Evolutionary conservation across 2,888 invertebrate species (phyloP), one percentile per base, ranked within the genome.

Genomic region (Plutella xylostella): DNA sequence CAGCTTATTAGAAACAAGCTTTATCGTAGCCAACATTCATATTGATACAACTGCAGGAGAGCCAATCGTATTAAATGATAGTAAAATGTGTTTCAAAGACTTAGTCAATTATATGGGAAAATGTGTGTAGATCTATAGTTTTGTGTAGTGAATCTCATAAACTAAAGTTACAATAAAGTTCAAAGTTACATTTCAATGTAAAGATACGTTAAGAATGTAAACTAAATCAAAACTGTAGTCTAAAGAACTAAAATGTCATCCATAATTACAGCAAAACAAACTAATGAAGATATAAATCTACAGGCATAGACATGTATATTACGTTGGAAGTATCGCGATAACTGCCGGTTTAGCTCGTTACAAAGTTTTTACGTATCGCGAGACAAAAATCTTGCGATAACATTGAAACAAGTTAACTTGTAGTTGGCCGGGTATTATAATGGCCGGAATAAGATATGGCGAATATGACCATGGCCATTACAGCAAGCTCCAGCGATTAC

Each of bases 381-480:
- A 58, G 60, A 71, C 70, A 64, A 72, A 75, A 76, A 82, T 82
- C 80, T 75, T 56, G 45, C 56, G 79, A 79, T 78, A 79, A 74
- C 64, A 59, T 60, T 63, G 63, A 72, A 73, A 82, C 82, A 80
- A 77, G 78, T 77, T 77, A 78, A 79, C 76, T 80, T 73, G 72
- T 62, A 68, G 64, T 15, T 7, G 19, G 64, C 58, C 59, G 50
- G 67, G 63, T 68, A 69, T 77, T 77, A 79, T 76, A 76, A 78
- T 72, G 63, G 52, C 58, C 56, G 56, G 71, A 68, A 71, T 72
- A 71, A 67, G 9, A 43, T 43, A 31, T 30, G 18, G 2, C 15
- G 30, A 30, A 18, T 41, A 41, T 25, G 39, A 39, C 15, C n/a
- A n/a, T n/a, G n/a, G n/a, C n/a, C n/a, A n/a, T n/a, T n/a, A n/a